Evolutionary conservation across 2,113 vertebrate genomes (phyloP), one percentile per base, ranked within the genome.

Genomic region (Mandrillus leucophaeus): DNA sequence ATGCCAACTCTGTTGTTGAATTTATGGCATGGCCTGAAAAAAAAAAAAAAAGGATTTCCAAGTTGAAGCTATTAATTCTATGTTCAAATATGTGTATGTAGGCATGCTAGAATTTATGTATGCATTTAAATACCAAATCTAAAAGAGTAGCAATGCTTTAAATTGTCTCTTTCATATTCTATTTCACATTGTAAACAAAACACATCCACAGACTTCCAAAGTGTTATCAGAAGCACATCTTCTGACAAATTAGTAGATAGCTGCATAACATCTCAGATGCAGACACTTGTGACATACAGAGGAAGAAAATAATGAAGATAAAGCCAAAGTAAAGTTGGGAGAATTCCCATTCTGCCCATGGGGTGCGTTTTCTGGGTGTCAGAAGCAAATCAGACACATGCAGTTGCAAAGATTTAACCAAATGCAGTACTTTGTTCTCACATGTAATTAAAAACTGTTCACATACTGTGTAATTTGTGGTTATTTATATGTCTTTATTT

Each of bases 401-500:
- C 22, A 94, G 23, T 96, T 80, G 45, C 40, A 92, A 89, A 85
- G 48, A 66, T 75, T 57, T 84, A 75, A 94, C 38, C 64, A 82
- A 96, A 87, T 64, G 80, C 83, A 82, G 70, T 64, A 76, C 38
- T 82, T n/a, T 16, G 5, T 57, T 64, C 84, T 88, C 78, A 80
- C 18, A 50, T 55, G 80, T 88, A 87, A 93, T 97, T 70, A 96
- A 96, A 93, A 75, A 43, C 4, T 76, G 92, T 70, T 83, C 72
- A 83, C 16, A 72, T 32, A 61, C 78, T 72, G 27, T 66, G 38
- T 94, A 76, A 80, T 91, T 94, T 94, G 38, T 48, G 22, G 64
- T 85, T 96, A 85, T 88, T 94, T 95, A 30, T 95, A 83, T 91
- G 82, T 93, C 18, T 93, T 94, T 95, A 92, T 95, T 85, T 88